These are phyloP conservation scores for Andrena flavipes DNA, from an alignment of 2,888 invertebrate species.

Conservation along the genomic window DNA sequence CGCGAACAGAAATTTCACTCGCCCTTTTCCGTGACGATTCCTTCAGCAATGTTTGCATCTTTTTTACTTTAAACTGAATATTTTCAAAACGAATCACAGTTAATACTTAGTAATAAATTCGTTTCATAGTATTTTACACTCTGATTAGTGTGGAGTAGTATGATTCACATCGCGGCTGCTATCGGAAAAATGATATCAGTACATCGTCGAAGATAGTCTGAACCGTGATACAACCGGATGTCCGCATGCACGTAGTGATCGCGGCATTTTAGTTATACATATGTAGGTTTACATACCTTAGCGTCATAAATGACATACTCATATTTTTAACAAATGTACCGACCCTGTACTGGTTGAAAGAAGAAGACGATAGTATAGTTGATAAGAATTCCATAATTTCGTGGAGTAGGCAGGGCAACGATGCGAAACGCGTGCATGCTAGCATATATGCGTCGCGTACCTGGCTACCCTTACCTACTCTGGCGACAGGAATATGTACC, in stretches of 20 bases:
- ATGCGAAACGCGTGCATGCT: conserved; percentile 26
- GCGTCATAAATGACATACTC: too few species aligned
- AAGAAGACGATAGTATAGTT: neutral
- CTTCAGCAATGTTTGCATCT: too few species aligned
- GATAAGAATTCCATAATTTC: neutral
- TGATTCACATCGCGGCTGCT: conserved; percentile 33
- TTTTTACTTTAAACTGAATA: too few species aligned
- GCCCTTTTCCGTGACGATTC: neutral
- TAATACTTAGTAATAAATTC: conserved; percentile 17
- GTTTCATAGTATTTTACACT: conserved; percentile 1
- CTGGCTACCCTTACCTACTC: too few species aligned
- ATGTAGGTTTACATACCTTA: neutral
- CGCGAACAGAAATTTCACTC: conserved; percentile 18
- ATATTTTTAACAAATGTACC: neutral
- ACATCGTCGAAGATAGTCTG: neutral
- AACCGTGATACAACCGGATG: neutral
- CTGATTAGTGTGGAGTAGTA: conserved; percentile 17
- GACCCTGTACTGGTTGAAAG: neutral
- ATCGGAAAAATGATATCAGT: neutral
- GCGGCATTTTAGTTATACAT: neutral
- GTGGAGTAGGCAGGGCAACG: neutral
- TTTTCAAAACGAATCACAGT: too few species aligned
- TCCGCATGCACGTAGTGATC: neutral
- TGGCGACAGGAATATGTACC: too few species aligned
- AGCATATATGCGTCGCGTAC: neutral